These are phyloP conservation scores for Conopomorpha cramerella DNA, from an alignment of 1,140 invertebrate species.

Conservation along the genomic window DNA sequence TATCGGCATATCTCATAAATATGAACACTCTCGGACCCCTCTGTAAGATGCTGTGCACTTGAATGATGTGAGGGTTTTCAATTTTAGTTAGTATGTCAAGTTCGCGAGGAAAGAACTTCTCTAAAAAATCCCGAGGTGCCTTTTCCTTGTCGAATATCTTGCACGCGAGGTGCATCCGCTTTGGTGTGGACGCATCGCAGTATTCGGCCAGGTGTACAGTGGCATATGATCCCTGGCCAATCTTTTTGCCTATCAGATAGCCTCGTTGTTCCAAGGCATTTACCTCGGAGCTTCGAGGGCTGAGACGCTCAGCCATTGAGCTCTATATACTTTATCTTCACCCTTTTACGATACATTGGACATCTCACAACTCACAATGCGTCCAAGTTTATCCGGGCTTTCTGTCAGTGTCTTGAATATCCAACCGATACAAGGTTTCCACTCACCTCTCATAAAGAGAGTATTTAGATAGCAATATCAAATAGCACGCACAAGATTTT, in stretches of 20 bases:
- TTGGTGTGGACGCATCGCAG: constrained; percentile 66
- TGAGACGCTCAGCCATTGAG: constrained; percentile 67
- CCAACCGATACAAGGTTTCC: constrained; percentile 24
- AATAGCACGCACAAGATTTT: constrained; percentile 46
- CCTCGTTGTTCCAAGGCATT: constrained; percentile 80
- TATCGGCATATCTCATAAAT: constrained; percentile 87
- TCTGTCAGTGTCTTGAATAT: constrained; percentile 36
- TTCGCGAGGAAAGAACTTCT: constrained; percentile 91
- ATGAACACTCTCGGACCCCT: constrained; percentile 80
- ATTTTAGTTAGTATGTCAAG: constrained; percentile 87
- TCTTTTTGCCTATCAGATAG: constrained; percentile 83
- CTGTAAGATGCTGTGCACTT: constrained; percentile 85
- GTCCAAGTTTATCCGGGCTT: constrained; percentile 30
- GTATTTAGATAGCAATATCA: constrained; percentile 26
- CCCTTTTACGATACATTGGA: constrained; percentile 59
- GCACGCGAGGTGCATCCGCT: constrained; percentile 77
- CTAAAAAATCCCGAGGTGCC: constrained; percentile 81
- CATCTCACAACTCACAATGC: constrained; percentile 46
- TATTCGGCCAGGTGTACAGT: constrained; percentile 83
- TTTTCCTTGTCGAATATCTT: constrained; percentile 90
- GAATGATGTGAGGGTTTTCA: constrained; percentile 86
- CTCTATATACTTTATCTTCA: constrained; percentile 52
- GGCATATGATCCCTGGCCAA: constrained; percentile 88
- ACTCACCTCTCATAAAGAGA: constrained; percentile 45
- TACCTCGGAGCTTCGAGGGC: constrained; percentile 77